Evolutionary conservation across 2,888 invertebrate genomes (phyloP).

Genomic region (Cataglyphis cursor): DNA sequence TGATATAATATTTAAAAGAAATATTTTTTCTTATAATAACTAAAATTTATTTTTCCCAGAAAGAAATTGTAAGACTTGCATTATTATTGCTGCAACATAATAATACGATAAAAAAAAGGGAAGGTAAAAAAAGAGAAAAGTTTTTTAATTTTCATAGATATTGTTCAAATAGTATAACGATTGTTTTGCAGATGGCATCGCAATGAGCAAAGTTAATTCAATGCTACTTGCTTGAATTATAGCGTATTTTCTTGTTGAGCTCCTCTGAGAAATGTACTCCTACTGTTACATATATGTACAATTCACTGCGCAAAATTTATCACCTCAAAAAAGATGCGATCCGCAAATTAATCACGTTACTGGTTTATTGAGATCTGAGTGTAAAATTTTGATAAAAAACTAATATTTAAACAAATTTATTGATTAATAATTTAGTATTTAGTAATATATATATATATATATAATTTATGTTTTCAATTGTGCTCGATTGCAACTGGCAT

Average conservation of each 20-base stretch:
- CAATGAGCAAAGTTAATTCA: conserved; percentile 13
- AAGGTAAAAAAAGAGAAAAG: neutral
- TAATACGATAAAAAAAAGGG: neutral
- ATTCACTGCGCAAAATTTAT: conserved; percentile 15
- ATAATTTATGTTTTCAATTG: neutral
- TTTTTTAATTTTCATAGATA: neutral
- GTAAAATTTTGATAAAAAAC: conserved; percentile 10
- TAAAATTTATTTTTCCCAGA: neutral
- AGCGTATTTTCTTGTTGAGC: conserved; percentile 23
- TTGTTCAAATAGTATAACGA: neutral
- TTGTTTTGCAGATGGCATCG: neutral
- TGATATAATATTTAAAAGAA: neutral
- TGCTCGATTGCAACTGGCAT: neutral
- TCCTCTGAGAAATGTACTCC: conserved; percentile 28
- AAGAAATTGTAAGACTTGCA: neutral
- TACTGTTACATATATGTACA: neutral
- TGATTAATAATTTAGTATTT: neutral
- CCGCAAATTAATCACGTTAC: neutral
- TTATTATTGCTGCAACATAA: neutral
- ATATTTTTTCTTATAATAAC: neutral
- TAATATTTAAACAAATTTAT: neutral
- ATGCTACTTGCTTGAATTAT: conserved; percentile 20
- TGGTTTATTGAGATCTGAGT: neutral
- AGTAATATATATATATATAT: neutral
- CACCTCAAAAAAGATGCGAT: neutral